These are phyloP conservation scores for Athalia cordata DNA, from an alignment of 2,888 invertebrate genomes.

Conservation along the genomic window DNA sequence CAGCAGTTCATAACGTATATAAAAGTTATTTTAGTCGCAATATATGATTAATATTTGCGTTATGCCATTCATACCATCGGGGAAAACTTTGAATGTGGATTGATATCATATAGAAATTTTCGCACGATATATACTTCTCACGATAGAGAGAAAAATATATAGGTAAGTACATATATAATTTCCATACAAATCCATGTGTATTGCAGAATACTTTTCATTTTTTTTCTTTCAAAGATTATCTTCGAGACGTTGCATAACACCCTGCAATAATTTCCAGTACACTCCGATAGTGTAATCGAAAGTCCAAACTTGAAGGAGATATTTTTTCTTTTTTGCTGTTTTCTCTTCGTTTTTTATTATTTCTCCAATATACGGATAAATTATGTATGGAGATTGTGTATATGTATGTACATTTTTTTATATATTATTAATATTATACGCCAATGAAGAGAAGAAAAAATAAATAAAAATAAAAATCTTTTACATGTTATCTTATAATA, in stretches of 20 bases:
- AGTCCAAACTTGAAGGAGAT: not conserved
- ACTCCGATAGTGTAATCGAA: constrained; percentile 28
- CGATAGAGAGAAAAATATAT: not conserved
- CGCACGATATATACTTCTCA: no score
- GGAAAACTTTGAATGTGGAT: no score
- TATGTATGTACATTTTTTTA: no score
- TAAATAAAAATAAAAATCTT: not conserved
- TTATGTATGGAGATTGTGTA: not conserved
- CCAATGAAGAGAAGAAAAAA: not conserved
- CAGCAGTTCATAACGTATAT: not conserved
- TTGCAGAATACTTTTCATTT: constrained; percentile 9
- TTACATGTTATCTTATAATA: not conserved
- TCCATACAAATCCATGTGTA: not conserved
- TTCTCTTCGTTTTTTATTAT: not conserved
- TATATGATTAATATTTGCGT: no score
- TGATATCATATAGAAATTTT: no score
- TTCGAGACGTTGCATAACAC: constrained; percentile 27
- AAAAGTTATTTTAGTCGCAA: not conserved
- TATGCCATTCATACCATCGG: no score
- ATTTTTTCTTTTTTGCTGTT: constrained; percentile 3
- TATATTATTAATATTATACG: no score
- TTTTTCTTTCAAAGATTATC: constrained; percentile 1
- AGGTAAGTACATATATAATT: not conserved
- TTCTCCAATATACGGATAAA: not conserved
- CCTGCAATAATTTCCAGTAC: constrained; percentile 34